Evolutionary conservation across 2,797 vertebrate species (phyloP).

Genomic region (Toxotes lorentzi): DNA sequence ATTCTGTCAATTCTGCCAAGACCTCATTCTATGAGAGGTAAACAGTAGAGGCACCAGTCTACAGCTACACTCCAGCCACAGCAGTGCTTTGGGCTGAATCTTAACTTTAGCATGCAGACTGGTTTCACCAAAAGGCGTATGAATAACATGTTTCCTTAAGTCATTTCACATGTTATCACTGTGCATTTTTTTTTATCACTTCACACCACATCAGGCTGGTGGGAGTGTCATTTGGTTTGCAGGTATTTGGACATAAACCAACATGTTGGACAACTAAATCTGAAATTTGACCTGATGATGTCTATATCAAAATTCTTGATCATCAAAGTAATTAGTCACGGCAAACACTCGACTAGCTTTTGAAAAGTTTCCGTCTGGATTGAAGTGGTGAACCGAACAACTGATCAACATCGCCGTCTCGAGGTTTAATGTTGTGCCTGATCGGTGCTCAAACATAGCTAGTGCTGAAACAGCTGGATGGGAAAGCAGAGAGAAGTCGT

Average conservation of each 20-base stretch:
- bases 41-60: too few relatives aligned
- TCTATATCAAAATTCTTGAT: background rate
- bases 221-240: background rate
- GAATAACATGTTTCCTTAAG: too few relatives aligned
- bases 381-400: background rate
- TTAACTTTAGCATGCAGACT: too few relatives aligned
- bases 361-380: background rate
- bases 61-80: too few relatives aligned
- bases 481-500: conserved; percentile 28
- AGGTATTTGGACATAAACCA: background rate
- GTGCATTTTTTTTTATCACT: too few relatives aligned
- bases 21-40: background rate
- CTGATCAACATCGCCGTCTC: background rate
- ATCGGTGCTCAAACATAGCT: background rate
- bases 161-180: background rate
- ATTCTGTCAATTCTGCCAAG: background rate
- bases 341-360: background rate
- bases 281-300: background rate
- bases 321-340: background rate
- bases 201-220: too few relatives aligned
- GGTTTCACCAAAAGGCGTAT: too few relatives aligned
- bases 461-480: conserved; percentile 4
- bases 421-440: too few relatives aligned
- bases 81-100: too few relatives aligned
- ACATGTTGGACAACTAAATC: background rate